Evolutionary conservation across 2,113 vertebrate species (phyloP).

Genomic region (Cettia cetti): DNA sequence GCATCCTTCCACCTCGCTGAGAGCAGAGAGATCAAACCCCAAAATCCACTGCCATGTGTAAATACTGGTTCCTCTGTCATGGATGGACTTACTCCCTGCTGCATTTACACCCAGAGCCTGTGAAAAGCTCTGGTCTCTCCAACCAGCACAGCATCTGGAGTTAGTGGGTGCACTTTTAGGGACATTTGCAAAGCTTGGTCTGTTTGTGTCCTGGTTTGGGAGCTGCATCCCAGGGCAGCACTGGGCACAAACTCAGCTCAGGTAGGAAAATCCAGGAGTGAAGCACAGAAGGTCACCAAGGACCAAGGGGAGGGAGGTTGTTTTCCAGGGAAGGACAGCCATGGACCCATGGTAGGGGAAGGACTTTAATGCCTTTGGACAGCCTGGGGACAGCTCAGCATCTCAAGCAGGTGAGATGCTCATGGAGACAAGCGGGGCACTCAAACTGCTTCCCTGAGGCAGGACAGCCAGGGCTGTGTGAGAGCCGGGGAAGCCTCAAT

Average conservation of each 20-base stretch:
- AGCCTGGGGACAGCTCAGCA: not conserved
- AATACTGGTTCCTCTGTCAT: not conserved
- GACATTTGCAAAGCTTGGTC: not conserved
- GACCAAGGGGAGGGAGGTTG: not conserved
- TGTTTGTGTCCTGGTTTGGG: not conserved
- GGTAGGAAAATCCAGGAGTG: not conserved
- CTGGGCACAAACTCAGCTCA: not conserved
- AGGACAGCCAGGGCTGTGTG: not conserved
- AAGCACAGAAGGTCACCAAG: not conserved
- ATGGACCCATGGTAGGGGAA: fast-evolving
- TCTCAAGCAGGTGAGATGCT: not conserved
- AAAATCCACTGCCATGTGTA: not conserved
- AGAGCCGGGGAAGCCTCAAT: not conserved
- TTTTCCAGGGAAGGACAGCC: not conserved
- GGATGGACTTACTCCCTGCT: not conserved
- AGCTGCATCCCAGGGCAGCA: fast-evolving
- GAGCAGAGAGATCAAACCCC: not conserved
- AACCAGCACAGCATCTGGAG: not conserved
- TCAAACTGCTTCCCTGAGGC: not conserved
- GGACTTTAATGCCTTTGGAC: not conserved
- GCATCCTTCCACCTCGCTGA: not conserved
- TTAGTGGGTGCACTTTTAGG: not conserved
- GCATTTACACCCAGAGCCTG: not conserved
- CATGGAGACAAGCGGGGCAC: not conserved
- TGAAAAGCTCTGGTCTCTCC: not conserved